Evolutionary conservation across 2,113 vertebrate species (phyloP).

Genomic region (Pluvialis apricaria): DNA sequence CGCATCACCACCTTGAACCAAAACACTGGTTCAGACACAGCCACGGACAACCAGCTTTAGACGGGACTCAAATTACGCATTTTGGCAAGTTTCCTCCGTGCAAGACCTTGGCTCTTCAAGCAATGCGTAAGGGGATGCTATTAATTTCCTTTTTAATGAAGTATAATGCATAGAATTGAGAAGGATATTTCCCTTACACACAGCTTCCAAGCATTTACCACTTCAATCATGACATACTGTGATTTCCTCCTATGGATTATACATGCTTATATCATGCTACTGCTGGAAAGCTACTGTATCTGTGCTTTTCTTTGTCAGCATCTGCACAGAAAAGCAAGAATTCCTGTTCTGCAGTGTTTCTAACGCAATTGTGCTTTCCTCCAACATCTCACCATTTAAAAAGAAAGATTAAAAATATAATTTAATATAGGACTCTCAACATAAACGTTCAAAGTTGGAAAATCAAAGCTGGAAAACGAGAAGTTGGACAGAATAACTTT

Average conservation of each 20-base stretch:
- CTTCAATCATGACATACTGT: not conserved
- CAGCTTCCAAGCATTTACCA: not conserved
- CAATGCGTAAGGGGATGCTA: not conserved
- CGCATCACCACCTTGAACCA: not conserved
- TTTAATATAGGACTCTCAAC: not conserved
- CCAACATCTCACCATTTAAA: not conserved
- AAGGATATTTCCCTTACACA: not conserved
- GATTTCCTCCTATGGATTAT: not conserved
- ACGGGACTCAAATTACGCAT: not conserved
- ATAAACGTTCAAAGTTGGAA: not conserved
- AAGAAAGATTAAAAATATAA: not conserved
- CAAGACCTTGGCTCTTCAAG: not conserved
- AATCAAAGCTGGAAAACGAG: not conserved
- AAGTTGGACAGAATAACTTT: not conserved
- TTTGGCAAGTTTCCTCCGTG: not conserved
- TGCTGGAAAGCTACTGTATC: not conserved
- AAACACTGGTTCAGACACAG: not conserved
- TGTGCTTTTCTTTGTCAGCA: not conserved
- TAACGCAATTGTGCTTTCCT: not conserved
- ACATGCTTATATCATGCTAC: not conserved
- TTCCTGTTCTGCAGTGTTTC: not conserved
- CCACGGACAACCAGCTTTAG: not conserved
- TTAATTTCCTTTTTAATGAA: not conserved
- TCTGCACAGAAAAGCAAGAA: not conserved
- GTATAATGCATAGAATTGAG: not conserved